Conservation (phyloP, 2,797 vertebrate species). For the Fringilla coelebs region DNA sequence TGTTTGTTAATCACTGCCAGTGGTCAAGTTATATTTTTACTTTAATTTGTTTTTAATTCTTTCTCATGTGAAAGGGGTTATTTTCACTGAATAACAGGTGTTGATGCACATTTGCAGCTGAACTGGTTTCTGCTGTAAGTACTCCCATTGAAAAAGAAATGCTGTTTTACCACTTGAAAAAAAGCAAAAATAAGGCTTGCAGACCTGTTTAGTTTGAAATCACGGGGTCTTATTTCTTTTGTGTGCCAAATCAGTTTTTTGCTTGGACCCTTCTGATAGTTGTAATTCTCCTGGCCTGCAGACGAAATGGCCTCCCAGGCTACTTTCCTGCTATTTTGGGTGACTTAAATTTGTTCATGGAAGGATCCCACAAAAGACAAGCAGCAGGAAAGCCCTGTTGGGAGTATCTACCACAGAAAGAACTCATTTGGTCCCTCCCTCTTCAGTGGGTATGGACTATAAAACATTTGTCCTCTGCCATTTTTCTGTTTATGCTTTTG, state of each 20-base stretch:
- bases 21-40: neutral
- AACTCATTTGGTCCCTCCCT: neutral
- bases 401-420: neutral
- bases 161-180: neutral
- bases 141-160: neutral
- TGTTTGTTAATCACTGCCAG: neutral
- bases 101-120: neutral
- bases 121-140: neutral
- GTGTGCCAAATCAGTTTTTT: neutral
- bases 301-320: neutral
- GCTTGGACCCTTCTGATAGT: neutral
- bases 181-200: neutral
- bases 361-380: neutral
- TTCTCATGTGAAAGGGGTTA: neutral
- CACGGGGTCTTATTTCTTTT: neutral
- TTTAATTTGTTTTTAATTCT: neutral
- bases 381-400: neutral
- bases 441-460: neutral
- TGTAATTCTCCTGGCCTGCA: neutral
- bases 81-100: neutral
- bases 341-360: conserved; percentile 17
- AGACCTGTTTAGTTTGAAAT: neutral
- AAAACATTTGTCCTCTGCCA: neutral
- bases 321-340: neutral
- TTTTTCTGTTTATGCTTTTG: neutral